Evolutionary conservation across 2,888 invertebrate genomes (phyloP).

Genomic region (Margaritifera margaritifera): DNA sequence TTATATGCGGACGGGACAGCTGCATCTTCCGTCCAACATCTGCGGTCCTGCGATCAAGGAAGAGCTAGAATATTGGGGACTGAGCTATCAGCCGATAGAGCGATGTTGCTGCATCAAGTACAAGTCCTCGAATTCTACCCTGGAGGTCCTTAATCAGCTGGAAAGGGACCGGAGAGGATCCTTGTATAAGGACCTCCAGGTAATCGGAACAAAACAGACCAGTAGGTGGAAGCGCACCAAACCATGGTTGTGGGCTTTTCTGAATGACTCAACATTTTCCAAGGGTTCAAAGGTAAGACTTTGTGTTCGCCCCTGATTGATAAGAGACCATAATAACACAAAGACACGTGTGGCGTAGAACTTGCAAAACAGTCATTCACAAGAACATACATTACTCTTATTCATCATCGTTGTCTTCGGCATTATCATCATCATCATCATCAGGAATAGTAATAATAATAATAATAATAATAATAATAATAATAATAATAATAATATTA

Average conservation of each 20-base stretch:
- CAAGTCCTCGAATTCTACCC: conserved; percentile 55
- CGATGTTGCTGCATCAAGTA: conserved; percentile 62
- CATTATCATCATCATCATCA: no score
- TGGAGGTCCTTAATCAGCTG: conserved; percentile 42
- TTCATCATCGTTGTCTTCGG: no score
- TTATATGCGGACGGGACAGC: conserved; percentile 47
- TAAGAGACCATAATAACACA: no score
- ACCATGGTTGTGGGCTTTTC: conserved; percentile 40
- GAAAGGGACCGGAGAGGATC: conserved; percentile 44
- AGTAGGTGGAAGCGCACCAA: conserved; percentile 24
- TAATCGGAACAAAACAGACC: neutral
- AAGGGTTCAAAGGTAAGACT: conserved; percentile 45
- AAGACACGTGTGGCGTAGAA: no score
- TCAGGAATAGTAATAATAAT: no score
- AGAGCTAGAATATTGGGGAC: conserved; percentile 61
- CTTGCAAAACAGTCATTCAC: no score
- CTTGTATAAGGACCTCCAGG: conserved; percentile 9
- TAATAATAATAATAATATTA: no score
- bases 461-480: no score
- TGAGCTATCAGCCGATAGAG: conserved; percentile 50
- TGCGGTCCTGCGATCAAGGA: conserved; percentile 49
- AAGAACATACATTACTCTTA: no score
- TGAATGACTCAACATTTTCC: conserved; percentile 50
- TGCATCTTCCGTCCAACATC: conserved; percentile 47
- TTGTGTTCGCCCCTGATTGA: no score